These are phyloP conservation scores for Trichomalopsis sarcophagae DNA, from an alignment of 1,140 invertebrate genomes.

Conservation along the genomic window DNA sequence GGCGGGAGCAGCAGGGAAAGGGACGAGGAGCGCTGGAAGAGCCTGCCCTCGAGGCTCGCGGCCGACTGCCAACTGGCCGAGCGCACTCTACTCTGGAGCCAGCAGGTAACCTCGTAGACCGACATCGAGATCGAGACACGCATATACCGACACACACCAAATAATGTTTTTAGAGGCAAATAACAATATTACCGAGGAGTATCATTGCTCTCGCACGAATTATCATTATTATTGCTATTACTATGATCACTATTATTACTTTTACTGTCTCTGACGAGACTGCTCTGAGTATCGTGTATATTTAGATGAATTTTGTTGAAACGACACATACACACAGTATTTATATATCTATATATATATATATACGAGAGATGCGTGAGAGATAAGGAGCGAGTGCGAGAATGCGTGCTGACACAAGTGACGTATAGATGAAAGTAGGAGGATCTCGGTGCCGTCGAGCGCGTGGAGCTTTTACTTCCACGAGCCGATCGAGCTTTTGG, in stretches of 20 bases:
- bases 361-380: neutral
- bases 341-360: neutral
- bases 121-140: slow-evolving; percentile 13
- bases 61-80: slow-evolving; percentile 69
- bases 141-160: slow-evolving; percentile 5
- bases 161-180: neutral
- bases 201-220: neutral
- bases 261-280: neutral
- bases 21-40: slow-evolving; percentile 70
- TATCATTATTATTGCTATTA: neutral
- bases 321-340: neutral
- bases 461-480: neutral
- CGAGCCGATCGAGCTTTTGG: neutral
- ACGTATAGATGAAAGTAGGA: neutral
- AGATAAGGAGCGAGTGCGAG: neutral
- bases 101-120: slow-evolving; percentile 69
- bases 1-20: slow-evolving; percentile 30
- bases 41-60: slow-evolving; percentile 67
- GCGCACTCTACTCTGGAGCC: slow-evolving; percentile 68
- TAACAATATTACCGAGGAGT: neutral
- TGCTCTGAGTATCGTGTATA: neutral
- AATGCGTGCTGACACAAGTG: neutral
- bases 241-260: neutral
- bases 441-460: neutral
- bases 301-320: neutral